Evolutionary conservation across 2,888 invertebrate species (phyloP).

Genomic region (Brachypterus glaber): DNA sequence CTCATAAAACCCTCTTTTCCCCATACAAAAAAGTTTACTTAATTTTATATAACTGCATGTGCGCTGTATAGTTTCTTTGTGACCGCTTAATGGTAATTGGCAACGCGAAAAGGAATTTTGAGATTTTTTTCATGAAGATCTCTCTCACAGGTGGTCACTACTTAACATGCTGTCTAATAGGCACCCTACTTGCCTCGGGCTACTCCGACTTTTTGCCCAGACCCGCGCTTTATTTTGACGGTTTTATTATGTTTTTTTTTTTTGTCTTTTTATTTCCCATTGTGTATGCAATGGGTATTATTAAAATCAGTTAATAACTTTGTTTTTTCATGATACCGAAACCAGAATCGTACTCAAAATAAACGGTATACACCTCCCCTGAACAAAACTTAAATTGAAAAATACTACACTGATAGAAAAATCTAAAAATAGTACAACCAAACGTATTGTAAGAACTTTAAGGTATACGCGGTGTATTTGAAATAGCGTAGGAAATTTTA

Average conservation of each 20-base stretch:
- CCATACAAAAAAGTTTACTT: neutral
- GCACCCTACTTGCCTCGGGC: constrained; percentile 17
- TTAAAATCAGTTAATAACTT: constrained; percentile 6
- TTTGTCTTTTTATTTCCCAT: constrained; percentile 12
- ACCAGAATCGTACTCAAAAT: too few species aligned
- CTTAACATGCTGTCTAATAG: constrained; percentile 25
- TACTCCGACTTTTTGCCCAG: constrained; percentile 14
- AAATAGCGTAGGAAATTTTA: too few species aligned
- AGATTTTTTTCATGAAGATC: constrained; percentile 18
- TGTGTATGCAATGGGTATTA: constrained; percentile 13
- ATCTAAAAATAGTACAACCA: too few species aligned
- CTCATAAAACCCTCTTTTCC: neutral
- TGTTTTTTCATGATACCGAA: too few species aligned
- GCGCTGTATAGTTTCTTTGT: constrained; percentile 6
- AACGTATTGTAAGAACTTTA: too few species aligned
- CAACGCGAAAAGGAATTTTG: constrained; percentile 23
- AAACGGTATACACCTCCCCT: too few species aligned
- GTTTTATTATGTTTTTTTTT: constrained; percentile 23
- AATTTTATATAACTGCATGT: neutral
- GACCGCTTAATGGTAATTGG: constrained; percentile 23
- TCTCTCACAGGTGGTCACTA: constrained; percentile 21
- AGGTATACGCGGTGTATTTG: too few species aligned
- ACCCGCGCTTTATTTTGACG: constrained; percentile 24
- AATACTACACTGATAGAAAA: too few species aligned
- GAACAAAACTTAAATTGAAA: too few species aligned